These are phyloP conservation scores for Onychorhynchus coronatus DNA, from an alignment of 2,113 vertebrate genomes.

Conservation along the genomic window DNA sequence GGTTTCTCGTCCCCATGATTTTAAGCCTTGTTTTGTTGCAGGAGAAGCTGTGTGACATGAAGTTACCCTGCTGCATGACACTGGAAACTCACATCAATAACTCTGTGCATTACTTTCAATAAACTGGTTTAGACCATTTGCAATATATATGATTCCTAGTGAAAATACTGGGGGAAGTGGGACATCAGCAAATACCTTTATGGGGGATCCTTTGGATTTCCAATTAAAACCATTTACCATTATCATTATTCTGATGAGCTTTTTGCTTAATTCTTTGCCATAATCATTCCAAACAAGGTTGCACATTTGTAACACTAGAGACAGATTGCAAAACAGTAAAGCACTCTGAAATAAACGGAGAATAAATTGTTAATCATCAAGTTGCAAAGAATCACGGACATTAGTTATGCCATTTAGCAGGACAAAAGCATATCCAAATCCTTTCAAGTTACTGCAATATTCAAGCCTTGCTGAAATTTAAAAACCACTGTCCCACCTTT, in stretches of 20 bases:
- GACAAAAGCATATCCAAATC: neutral
- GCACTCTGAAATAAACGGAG: neutral
- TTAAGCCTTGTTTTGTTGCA: neutral
- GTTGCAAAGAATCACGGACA: neutral
- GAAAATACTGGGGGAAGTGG: neutral
- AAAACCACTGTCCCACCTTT: neutral
- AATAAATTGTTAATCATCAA: neutral
- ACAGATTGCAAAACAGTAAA: neutral
- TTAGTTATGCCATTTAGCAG: neutral
- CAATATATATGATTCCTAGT: neutral
- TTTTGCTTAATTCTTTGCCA: neutral
- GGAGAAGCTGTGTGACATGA: neutral
- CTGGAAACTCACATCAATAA: fast-evolving
- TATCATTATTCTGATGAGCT: neutral
- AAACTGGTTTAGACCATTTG: neutral
- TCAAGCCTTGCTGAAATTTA: neutral
- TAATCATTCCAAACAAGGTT: neutral
- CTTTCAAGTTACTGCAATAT: neutral
- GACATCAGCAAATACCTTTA: neutral
- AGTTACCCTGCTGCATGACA: neutral
- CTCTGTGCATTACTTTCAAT: neutral
- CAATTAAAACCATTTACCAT: neutral
- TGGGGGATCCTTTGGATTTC: neutral
- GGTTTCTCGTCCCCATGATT: neutral
- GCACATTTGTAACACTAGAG: neutral